Conservation (phyloP, 2,888 invertebrate species). For the Pocota personata region DNA sequence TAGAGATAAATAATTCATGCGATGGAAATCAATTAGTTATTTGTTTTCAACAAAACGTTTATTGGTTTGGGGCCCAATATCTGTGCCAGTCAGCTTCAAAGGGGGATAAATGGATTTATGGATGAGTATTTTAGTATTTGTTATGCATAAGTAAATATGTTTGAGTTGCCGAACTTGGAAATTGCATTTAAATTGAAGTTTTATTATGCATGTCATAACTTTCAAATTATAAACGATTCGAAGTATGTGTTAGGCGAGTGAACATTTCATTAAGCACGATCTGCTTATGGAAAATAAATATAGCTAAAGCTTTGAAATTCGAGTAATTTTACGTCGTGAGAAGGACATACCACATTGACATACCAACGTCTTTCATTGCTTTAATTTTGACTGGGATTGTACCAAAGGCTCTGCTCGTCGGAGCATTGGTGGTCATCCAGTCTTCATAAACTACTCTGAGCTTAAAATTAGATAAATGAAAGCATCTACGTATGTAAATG, state of each 20-base stretch:
- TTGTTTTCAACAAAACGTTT: conserved; percentile 41
- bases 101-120: not conserved
- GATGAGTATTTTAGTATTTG: not conserved
- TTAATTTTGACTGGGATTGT: too few species aligned
- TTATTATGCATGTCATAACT: not conserved
- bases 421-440: too few species aligned
- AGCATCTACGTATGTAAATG: too few species aligned
- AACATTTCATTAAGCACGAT: too few species aligned
- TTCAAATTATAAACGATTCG: not conserved
- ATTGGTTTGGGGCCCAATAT: not conserved
- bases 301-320: too few species aligned
- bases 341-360: too few species aligned
- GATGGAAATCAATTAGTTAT: conserved; percentile 72
- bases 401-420: too few species aligned
- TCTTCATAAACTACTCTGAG: too few species aligned
- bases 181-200: conserved; percentile 16
- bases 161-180: not conserved
- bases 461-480: too few species aligned
- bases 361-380: too few species aligned
- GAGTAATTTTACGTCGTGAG: too few species aligned
- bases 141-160: not conserved
- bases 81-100: not conserved
- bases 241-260: too few species aligned
- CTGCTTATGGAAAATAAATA: not conserved
- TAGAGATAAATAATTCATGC: conserved; percentile 67